Base-by-base conservation (phyloP, 2,888 invertebrate genomes). In the Ophion obscuratus region DNA sequence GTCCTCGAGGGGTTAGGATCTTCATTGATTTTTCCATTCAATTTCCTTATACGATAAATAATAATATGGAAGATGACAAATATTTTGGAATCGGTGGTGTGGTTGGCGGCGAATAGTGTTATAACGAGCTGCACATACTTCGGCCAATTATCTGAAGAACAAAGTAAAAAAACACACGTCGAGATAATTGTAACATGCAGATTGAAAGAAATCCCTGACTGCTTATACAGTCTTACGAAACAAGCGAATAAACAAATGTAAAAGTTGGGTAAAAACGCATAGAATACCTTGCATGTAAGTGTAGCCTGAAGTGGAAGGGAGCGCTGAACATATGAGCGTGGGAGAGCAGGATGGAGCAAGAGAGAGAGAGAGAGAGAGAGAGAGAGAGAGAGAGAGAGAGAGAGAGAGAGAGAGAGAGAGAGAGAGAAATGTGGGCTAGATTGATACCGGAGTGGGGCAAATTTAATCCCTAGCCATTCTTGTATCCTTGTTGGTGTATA, bases 321-420 rank as follows among this genome's bases (percentile, higher is more conserved):
- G 71, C 11, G 66, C 24, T 81, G 81, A 17, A 73, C 81, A 81
- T 77, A 77, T 81, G 66, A 81, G 73, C 73, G 81, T 68, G 73
- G 78, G 64, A 79, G 77, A 70, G 74, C 44, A 40, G 27, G 61
- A 74, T 68, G 59, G 59, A 53, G 59, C 64, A 27, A n/a, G 68
- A 53, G 17, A 53, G 17, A 53, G 53, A 14, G 17, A 2, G 53
- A 40, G 0, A 40, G 5, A 40, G 9, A 40, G 40, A 40, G 40
- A 6, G 40, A 40, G 40, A 40, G 40, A 40, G 40, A 40, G 40
- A 40, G 40, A 40, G 40, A 40, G 40, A 59, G 73, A 71, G 71
- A 44, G 24, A 66, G n/a, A 31, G 47, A 66, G n/a, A 53, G 64
- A 31, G 57, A 20, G n/a, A 57, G 27, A 57, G 20, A 31, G 6